phyloP scores from a whole-genome alignment of 2,888 invertebrate genomes.

The Agrochola litura region DNA sequence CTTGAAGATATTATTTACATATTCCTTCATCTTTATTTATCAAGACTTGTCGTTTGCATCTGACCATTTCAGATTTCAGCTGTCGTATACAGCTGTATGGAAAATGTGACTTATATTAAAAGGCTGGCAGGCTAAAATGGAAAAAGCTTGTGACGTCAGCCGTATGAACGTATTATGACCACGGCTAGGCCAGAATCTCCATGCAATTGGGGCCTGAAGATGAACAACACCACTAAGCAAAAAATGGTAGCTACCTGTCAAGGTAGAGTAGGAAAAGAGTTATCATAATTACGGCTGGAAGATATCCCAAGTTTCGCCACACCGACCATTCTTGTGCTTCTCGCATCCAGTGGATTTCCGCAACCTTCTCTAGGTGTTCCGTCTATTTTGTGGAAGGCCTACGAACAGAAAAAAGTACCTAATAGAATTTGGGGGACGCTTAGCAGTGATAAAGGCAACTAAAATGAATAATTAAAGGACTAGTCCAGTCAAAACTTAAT shows the following conservation, averaged over 20 bases:
- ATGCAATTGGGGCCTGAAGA: background rate
- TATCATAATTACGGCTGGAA: background rate
- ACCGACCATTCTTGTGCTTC: background rate
- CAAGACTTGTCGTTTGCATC: slow-evolving; percentile 55
- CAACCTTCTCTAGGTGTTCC: too few species aligned
- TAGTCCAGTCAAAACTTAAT: slow-evolving; percentile 19
- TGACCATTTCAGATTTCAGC: slow-evolving; percentile 57
- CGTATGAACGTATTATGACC: background rate
- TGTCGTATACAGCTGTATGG: slow-evolving; percentile 51
- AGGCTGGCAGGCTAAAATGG: slow-evolving; percentile 7
- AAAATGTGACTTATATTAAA: slow-evolving; percentile 59
- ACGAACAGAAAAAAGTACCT: background rate
- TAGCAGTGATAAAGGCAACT: background rate
- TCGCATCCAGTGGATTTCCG: background rate
- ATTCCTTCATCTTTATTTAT: slow-evolving; percentile 60
- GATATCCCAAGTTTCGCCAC: background rate
- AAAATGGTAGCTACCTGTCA: background rate
- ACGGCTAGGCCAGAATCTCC: background rate
- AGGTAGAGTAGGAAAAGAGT: too few species aligned
- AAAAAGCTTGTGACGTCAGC: background rate
- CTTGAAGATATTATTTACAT: slow-evolving; percentile 37
- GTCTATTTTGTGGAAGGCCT: background rate
- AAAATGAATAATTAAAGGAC: slow-evolving; percentile 11
- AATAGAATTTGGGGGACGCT: background rate
- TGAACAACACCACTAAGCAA: background rate